These are phyloP conservation scores for Perithous albicinctus DNA, from an alignment of 2,888 invertebrate species.

Conservation along the genomic window DNA sequence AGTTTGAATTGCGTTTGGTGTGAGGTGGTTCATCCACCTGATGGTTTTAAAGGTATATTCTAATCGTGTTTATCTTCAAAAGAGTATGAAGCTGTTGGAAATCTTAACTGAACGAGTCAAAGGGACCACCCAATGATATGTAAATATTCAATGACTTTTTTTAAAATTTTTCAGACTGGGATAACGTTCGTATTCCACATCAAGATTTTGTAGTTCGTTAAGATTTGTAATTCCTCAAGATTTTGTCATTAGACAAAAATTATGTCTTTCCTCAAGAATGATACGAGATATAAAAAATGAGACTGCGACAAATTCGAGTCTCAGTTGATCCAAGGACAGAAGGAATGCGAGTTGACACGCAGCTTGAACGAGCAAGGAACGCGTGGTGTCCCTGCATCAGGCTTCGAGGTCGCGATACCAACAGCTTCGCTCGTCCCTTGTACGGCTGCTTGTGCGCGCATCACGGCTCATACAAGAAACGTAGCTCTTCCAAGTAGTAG, in stretches of 20 bases:
- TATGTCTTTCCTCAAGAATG: background rate
- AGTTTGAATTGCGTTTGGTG: too few relatives aligned
- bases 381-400: conserved; percentile 44
- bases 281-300: background rate
- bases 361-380: conserved; percentile 47
- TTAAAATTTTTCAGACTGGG: too few relatives aligned
- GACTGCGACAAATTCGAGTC: background rate
- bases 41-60: too few relatives aligned
- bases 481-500: conserved; percentile 39
- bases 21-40: too few relatives aligned
- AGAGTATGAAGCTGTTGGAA: too few relatives aligned
- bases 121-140: too few relatives aligned
- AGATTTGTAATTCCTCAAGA: too few relatives aligned
- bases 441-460: conserved; percentile 32
- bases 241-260: background rate
- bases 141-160: too few relatives aligned
- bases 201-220: too few relatives aligned
- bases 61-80: too few relatives aligned
- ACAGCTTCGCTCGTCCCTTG: conserved; percentile 28
- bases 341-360: conserved; percentile 68
- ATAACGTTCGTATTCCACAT: too few relatives aligned
- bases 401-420: conserved; percentile 12
- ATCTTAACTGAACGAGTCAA: too few relatives aligned
- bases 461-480: conserved; percentile 27
- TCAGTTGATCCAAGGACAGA: background rate